Evolutionary conservation across 2,888 invertebrate species (phyloP).

Genomic region (Cecidostiba fungosa): DNA sequence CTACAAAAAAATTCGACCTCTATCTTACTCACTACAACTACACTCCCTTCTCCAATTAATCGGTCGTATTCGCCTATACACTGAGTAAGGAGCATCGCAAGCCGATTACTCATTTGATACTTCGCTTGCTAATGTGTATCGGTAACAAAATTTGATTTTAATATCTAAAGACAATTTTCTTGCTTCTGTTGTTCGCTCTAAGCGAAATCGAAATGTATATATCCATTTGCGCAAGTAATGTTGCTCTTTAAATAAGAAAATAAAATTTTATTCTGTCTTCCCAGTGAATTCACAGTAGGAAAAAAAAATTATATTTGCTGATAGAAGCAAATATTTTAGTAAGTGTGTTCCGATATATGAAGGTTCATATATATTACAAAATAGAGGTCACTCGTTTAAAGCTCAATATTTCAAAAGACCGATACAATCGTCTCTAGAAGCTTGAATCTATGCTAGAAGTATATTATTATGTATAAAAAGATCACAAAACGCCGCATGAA

Average conservation of each 20-base stretch:
- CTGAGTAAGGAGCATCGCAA: slow-evolving; percentile 32
- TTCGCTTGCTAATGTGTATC: slow-evolving; percentile 6
- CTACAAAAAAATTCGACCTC: slow-evolving; percentile 45
- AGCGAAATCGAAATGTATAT: neutral
- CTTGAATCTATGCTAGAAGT: slow-evolving; percentile 41
- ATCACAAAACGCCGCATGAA: slow-evolving; percentile 60
- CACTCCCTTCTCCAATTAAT: slow-evolving; percentile 19
- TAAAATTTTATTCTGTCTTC: slow-evolving; percentile 29
- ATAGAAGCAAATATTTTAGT: slow-evolving; percentile 26
- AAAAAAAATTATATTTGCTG: slow-evolving; percentile 24
- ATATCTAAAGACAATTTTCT: neutral
- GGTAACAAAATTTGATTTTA: slow-evolving; percentile 34
- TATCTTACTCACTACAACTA: slow-evolving; percentile 20
- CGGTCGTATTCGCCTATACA: slow-evolving; percentile 14
- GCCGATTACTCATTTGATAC: neutral
- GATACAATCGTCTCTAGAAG: slow-evolving; percentile 51
- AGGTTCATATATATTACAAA: slow-evolving; percentile 55
- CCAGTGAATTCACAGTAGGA: slow-evolving; percentile 35
- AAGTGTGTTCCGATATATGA: slow-evolving; percentile 45
- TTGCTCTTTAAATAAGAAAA: slow-evolving; percentile 31
- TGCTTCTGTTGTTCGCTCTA: neutral
- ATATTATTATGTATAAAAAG: slow-evolving; percentile 43
- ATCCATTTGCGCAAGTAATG: neutral
- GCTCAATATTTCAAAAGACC: slow-evolving; percentile 52
- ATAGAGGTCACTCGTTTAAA: slow-evolving; percentile 55